phyloP scores from a whole-genome alignment of 2,797 vertebrate genomes.

The Sebastiscus albofasciatus region DNA sequence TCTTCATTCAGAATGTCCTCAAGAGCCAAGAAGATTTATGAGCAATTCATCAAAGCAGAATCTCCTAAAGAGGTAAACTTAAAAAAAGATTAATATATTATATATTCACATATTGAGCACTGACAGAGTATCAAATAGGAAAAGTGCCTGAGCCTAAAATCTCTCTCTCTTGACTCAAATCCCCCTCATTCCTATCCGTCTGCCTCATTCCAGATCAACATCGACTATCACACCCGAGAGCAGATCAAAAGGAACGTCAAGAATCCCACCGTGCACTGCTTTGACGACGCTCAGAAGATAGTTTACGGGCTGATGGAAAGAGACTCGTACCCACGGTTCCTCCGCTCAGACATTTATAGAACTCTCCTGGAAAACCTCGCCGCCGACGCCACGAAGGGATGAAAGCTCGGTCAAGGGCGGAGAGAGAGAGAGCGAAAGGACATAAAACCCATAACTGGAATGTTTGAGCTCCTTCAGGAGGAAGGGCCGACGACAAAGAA shows the following conservation, averaged over 20 bases:
- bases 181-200: slow-evolving; percentile 45
- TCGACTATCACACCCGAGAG: slow-evolving; percentile 87
- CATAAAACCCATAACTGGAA: slow-evolving; percentile 73
- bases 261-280: slow-evolving; percentile 84
- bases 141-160: slow-evolving; percentile 19
- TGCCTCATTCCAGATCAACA: slow-evolving; percentile 88
- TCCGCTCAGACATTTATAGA: slow-evolving; percentile 87
- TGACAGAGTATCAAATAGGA: background rate
- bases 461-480: slow-evolving; percentile 57
- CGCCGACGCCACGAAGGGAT: slow-evolving; percentile 72
- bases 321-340: slow-evolving; percentile 89
- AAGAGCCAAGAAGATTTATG: slow-evolving; percentile 88
- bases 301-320: slow-evolving; percentile 89
- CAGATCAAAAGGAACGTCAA: slow-evolving; percentile 83
- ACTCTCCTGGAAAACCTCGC: slow-evolving; percentile 82
- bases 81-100: background rate
- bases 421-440: slow-evolving; percentile 6
- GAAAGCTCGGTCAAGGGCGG: slow-evolving; percentile 22
- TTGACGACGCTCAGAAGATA: slow-evolving; percentile 89
- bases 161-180: slow-evolving; percentile 34
- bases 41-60: slow-evolving; percentile 86
- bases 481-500: slow-evolving; percentile 41
- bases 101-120: background rate
- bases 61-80: slow-evolving; percentile 88
- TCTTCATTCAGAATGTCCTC: slow-evolving; percentile 84